phyloP scores from a whole-genome alignment of 1,140 invertebrate species.

The Manduca sexta region DNA sequence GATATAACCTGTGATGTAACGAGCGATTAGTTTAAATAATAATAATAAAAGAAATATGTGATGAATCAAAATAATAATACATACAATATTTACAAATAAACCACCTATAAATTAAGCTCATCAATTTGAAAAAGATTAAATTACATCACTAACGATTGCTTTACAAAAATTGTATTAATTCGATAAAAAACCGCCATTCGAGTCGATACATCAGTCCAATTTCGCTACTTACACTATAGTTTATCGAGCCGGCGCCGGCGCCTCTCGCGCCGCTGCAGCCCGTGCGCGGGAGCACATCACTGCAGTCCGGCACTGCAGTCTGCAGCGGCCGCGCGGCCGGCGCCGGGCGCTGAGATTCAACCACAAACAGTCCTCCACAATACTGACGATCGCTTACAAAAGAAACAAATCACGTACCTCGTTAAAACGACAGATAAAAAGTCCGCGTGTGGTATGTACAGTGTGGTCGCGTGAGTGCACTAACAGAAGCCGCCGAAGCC shows the following conservation, averaged over 20 bases:
- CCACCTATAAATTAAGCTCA: conserved; percentile 62
- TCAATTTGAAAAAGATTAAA: conserved; percentile 52
- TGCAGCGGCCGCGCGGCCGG: neutral
- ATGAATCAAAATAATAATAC: conserved; percentile 51
- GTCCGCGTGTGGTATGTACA: neutral
- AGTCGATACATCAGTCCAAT: conserved; percentile 26
- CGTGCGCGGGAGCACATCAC: neutral
- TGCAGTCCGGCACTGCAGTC: too few species aligned
- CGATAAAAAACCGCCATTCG: conserved; percentile 9
- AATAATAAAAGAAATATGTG: conserved; percentile 24
- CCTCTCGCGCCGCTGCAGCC: neutral
- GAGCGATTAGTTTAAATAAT: conserved; percentile 17
- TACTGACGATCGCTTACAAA: conserved; percentile 4
- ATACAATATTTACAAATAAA: conserved; percentile 70
- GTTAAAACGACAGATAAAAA: neutral
- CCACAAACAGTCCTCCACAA: conserved; percentile 4
- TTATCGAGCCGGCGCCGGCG: conserved; percentile 4
- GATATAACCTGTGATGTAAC: conserved; percentile 14
- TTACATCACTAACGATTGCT: conserved; percentile 45
- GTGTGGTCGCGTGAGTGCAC: conserved; percentile 20
- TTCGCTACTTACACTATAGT: conserved; percentile 28
- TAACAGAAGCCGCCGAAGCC: conserved; percentile 72
- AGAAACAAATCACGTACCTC: conserved; percentile 2
- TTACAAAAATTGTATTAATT: conserved; percentile 18
- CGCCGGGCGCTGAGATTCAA: conserved; percentile 3